Evolutionary conservation across 35 echinoderm and acorn worm species (phyloP), one percentile per base, ranked within the genome.

Genomic region (Diadema setosum): DNA sequence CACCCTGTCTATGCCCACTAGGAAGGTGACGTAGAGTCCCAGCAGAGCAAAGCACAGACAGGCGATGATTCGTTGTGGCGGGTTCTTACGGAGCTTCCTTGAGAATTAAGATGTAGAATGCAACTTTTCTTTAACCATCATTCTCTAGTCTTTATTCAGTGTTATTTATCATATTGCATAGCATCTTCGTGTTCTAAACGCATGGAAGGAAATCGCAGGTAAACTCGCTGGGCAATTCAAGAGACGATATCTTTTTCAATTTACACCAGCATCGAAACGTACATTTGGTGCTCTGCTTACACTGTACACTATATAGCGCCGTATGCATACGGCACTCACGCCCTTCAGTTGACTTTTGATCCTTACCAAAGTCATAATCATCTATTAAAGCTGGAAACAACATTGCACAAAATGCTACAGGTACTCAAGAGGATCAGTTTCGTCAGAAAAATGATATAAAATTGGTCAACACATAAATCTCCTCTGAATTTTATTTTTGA

Each of bases 51-150:
- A 33, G 27, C 70, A 57, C 8, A 88, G 37, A 55, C 58, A 45
- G 11, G 48, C 18, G 23, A 88, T 11, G 50, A 88, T 88, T 45
- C 90, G 87, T 24, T 75, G 87, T 17, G 87, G 55, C 14, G 16
- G 45, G 3, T 46, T 85, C 8, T 0, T 23, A 6, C 90, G 63
- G 21, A 91, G 29, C 61, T 84, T 70, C 33, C 90, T 91, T 37
- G 0, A 18, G 40, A 57, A 35, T 40, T 63, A 81, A 84, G 5
- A 73, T 39, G 34, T n/a, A n/a, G n/a, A n/a, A n/a, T n/a, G n/a
- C n/a, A n/a, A n/a, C n/a, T n/a, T n/a, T n/a, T n/a, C n/a, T n/a
- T n/a, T n/a, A n/a, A n/a, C n/a, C n/a, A n/a, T n/a, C n/a, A n/a
- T n/a, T n/a, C n/a, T n/a, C n/a, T n/a, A n/a, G n/a, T n/a, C n/a